Conservation (phyloP, 2,888 invertebrate genomes). For the Lycaena phlaeas region DNA sequence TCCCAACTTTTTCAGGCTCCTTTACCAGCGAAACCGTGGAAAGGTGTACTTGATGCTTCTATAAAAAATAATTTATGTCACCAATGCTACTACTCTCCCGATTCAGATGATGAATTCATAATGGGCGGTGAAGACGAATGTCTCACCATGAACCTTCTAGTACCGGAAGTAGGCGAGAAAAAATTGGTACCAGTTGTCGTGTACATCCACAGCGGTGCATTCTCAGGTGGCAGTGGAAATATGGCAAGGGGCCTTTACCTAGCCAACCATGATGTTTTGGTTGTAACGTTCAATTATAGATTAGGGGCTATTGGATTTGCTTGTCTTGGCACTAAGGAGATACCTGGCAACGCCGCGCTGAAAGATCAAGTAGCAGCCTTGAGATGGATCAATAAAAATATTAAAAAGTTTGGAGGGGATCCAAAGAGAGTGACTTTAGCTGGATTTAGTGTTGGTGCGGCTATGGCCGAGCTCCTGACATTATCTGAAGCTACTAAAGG, state of each 20-base stretch:
- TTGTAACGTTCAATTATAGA: conserved; percentile 79
- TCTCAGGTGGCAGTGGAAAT: conserved; percentile 45
- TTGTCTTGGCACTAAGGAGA: conserved; percentile 71
- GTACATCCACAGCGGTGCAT: conserved; percentile 59
- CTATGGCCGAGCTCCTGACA: conserved; percentile 54
- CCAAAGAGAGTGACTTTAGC: conserved; percentile 82
- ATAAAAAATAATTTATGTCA: conserved; percentile 33
- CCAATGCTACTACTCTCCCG: conserved; percentile 42
- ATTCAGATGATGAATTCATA: conserved; percentile 30
- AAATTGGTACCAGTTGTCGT: conserved; percentile 51
- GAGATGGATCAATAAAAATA: conserved; percentile 82
- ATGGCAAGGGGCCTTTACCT: conserved; percentile 72
- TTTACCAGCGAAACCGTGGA: conserved; percentile 44
- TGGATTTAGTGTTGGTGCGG: conserved; percentile 86
- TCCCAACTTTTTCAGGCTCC: conserved; percentile 59
- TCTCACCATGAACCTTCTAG: conserved; percentile 40
- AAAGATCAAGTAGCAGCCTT: conserved; percentile 88
- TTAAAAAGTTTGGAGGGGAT: conserved; percentile 85
- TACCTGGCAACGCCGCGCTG: conserved; percentile 88
- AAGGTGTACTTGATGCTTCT: conserved; percentile 33
- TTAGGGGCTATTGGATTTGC: conserved; percentile 81
- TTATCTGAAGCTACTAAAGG: conserved; percentile 44
- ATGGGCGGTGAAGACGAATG: conserved; percentile 51
- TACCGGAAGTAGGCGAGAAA: conserved; percentile 38
- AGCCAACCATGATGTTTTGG: conserved; percentile 77